These are phyloP conservation scores for Panagrolaimus sp. DNA, from an alignment of 1,140 invertebrate genomes.

Conservation along the genomic window DNA sequence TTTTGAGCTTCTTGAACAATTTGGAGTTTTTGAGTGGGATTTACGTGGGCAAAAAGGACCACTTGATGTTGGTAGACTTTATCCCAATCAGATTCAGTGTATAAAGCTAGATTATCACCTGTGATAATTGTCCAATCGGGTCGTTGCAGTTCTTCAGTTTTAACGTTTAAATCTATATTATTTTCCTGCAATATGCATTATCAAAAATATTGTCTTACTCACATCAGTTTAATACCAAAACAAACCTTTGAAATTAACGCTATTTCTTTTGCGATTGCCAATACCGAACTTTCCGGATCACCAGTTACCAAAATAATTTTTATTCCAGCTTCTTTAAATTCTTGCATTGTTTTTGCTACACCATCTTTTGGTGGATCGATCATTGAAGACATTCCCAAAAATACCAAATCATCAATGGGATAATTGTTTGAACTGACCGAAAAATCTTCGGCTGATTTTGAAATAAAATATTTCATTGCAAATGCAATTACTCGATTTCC, in stretches of 20 bases:
- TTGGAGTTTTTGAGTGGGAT: constrained; percentile 64
- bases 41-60: constrained; percentile 64
- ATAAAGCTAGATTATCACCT: constrained; percentile 32
- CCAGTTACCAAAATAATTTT: constrained; percentile 45
- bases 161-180: neutral
- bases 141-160: neutral
- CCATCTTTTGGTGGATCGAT: constrained; percentile 54
- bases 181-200: too few relatives aligned
- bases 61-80: constrained; percentile 61
- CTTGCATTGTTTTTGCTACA: constrained; percentile 32
- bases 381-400: constrained; percentile 54
- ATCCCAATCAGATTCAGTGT: constrained; percentile 47
- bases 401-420: constrained; percentile 40
- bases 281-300: constrained; percentile 40
- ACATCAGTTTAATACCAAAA: too few relatives aligned
- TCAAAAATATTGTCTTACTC: too few relatives aligned
- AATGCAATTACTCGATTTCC: constrained; percentile 48
- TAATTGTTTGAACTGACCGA: constrained; percentile 34
- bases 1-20: constrained; percentile 64
- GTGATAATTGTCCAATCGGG: constrained; percentile 38
- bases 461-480: constrained; percentile 45
- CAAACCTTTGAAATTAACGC: constrained; percentile 27
- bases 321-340: constrained; percentile 39
- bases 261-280: constrained; percentile 39
- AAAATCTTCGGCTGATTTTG: constrained; percentile 31